Evolutionary conservation across 2,888 invertebrate genomes (phyloP).

Genomic region (Acronicta aceris): DNA sequence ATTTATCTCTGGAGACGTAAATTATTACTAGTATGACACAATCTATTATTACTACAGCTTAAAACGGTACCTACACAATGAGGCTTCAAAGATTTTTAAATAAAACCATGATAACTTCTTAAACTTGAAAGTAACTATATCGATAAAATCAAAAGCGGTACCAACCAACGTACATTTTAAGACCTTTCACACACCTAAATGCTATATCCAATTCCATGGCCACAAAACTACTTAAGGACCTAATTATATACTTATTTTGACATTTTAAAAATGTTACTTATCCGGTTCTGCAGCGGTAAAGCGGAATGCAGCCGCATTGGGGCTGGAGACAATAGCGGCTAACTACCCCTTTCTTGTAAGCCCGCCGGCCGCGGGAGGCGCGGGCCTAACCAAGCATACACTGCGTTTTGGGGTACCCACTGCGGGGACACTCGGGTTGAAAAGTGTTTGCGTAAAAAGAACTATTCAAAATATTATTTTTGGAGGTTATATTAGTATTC

Average conservation of each 20-base stretch:
- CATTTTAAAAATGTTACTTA: conserved; percentile 69
- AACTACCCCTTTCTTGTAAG: conserved; percentile 89
- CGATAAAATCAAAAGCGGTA: background rate
- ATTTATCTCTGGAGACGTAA: too few species aligned
- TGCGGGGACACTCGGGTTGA: conserved; percentile 69
- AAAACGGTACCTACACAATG: too few species aligned
- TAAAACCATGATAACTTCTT: too few species aligned
- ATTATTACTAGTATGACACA: too few species aligned
- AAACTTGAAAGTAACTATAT: too few species aligned
- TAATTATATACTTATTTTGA: conserved; percentile 62
- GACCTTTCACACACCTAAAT: conserved; percentile 33
- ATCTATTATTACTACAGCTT: too few species aligned
- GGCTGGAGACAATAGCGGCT: conserved; percentile 86
- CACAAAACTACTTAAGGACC: conserved; percentile 56
- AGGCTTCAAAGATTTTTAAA: too few species aligned
- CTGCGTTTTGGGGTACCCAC: conserved; percentile 81
- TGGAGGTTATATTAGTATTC: background rate
- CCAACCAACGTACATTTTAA: conserved; percentile 16
- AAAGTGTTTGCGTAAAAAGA: conserved; percentile 39
- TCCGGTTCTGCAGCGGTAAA: conserved; percentile 60
- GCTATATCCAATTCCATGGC: conserved; percentile 48
- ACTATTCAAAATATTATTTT: conserved; percentile 2
- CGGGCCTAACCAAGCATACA: conserved; percentile 88
- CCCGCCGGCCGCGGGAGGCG: conserved; percentile 78
- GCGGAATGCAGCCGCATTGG: conserved; percentile 67